phyloP scores from a whole-genome alignment of 2,888 invertebrate genomes.

The Caenorhabditis sp. region DNA sequence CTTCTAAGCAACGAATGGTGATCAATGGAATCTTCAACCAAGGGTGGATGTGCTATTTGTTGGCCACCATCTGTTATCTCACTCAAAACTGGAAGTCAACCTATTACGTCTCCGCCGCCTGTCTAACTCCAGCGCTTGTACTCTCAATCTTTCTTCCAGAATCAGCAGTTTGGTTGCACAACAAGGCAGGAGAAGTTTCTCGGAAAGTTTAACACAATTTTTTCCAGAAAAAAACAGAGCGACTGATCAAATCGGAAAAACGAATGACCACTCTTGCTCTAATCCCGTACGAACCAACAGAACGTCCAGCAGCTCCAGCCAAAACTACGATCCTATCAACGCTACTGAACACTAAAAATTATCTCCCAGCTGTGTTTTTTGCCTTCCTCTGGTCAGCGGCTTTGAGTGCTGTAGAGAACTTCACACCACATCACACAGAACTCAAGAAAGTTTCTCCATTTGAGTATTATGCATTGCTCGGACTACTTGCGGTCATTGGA shows the following conservation, averaged over 20 bases:
- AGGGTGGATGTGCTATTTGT: neutral
- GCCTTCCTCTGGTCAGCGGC: too few relatives aligned
- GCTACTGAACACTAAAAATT: too few relatives aligned
- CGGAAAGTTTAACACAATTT: too few relatives aligned
- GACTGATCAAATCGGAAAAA: neutral
- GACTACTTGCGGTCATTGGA: too few relatives aligned
- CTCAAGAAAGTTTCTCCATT: too few relatives aligned
- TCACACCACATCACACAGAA: too few relatives aligned
- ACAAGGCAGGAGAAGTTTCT: neutral
- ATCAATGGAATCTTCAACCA: neutral
- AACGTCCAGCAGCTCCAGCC: neutral
- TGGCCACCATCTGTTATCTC: neutral
- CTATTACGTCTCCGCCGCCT: neutral
- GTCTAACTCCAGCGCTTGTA: neutral
- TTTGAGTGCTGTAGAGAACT: too few relatives aligned
- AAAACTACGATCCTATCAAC: neutral
- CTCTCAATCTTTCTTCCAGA: neutral
- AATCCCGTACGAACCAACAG: neutral
- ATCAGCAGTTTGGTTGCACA: neutral
- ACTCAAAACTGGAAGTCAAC: neutral
- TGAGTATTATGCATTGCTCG: too few relatives aligned
- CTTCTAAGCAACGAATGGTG: neutral
- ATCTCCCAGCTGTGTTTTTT: too few relatives aligned
- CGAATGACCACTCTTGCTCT: neutral
- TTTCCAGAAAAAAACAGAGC: neutral